A percentile compares a stretch with the other conserved stretches of the same genome.
Conservation (phyloP, 2,888 invertebrate species). For the Calameuta pallipes region DNA sequence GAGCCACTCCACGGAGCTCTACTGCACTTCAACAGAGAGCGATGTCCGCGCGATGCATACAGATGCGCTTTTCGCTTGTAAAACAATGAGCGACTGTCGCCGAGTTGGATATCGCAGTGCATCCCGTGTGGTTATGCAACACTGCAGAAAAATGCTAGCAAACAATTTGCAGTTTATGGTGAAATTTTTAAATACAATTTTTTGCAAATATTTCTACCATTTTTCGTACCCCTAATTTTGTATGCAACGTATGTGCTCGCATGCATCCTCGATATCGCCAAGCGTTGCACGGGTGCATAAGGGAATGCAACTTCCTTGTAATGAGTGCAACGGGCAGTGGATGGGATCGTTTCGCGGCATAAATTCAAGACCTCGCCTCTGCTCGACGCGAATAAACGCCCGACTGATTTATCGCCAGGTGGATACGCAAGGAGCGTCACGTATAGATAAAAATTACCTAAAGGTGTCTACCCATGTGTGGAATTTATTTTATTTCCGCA, state of each 20-base stretch:
- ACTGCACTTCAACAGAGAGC: background rate
- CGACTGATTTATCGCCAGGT: background rate
- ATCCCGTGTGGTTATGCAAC: too few species aligned
- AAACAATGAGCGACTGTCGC: too few species aligned
- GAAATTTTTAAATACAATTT: too few species aligned
- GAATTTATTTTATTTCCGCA: too few species aligned
- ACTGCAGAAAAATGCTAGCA: too few species aligned
- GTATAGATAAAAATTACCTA: too few species aligned
- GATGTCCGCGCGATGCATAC: conserved; percentile 7
- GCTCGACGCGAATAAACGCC: background rate
- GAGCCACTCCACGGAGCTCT: background rate
- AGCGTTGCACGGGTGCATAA: background rate
- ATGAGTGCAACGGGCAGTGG: background rate
- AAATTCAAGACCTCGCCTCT: conserved; percentile 4
- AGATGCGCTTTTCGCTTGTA: background rate
- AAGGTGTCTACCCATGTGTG: too few species aligned
- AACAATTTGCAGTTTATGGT: too few species aligned
- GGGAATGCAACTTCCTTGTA: background rate
- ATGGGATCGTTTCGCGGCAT: conserved; percentile 2
- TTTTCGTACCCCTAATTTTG: too few species aligned
- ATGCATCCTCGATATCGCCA: background rate
- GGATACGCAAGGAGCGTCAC: too few species aligned
- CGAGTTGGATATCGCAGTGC: too few species aligned
- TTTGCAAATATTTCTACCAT: too few species aligned
- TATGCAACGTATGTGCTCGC: background rate